Percentiles rank a stretch among this genome's conserved stretches.
Conservation (phyloP, 2,797 vertebrate genomes). For the Mus caroli region DNA sequence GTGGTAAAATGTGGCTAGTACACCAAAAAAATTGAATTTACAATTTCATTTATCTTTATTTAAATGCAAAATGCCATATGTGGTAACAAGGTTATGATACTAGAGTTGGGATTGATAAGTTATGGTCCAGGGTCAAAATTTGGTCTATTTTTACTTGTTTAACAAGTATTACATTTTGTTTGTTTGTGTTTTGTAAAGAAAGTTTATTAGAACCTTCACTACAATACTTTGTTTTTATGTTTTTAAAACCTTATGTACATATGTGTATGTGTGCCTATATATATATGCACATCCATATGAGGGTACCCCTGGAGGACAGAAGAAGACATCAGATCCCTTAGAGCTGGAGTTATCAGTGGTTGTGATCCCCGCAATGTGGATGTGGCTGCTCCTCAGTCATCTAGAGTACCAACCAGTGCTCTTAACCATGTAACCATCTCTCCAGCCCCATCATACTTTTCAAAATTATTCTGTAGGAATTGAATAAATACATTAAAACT, state of each 20-base stretch:
- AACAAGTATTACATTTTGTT: neutral
- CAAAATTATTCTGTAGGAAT: neutral
- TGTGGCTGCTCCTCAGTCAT: neutral
- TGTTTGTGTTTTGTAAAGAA: slow-evolving; percentile 50
- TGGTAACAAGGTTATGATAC: neutral
- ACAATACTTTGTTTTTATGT: neutral
- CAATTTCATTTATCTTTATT: slow-evolving; percentile 27
- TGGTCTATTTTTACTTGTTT: neutral
- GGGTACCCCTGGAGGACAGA: too few relatives aligned
- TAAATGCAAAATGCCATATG: slow-evolving; percentile 28
- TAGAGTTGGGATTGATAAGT: neutral
- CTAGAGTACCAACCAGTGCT: neutral
- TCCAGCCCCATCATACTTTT: neutral
- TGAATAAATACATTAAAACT: neutral
- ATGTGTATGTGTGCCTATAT: neutral
- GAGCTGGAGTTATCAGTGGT: neutral
- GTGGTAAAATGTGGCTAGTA: neutral
- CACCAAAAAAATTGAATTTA: slow-evolving; percentile 9
- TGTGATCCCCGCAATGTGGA: neutral
- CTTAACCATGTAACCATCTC: neutral
- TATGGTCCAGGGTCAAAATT: neutral
- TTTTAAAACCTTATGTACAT: neutral
- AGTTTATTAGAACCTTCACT: neutral
- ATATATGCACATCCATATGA: neutral
- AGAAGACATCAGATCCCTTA: neutral